Conservation (phyloP, 2,888 invertebrate species). For the Drosophila maculinotata region DNA sequence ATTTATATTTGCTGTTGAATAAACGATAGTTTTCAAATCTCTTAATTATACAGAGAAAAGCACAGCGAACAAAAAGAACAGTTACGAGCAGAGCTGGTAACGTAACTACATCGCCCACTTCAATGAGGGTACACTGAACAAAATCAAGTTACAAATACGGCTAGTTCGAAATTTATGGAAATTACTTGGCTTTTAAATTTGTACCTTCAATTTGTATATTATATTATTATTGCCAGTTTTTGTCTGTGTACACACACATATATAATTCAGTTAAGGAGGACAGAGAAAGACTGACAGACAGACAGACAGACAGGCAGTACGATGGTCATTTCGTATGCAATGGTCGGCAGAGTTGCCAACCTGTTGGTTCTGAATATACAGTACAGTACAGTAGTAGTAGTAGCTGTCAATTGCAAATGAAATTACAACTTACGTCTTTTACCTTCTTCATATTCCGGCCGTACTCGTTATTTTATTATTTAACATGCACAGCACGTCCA, state of each 20-base stretch:
- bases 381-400: conserved; percentile 3
- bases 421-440: conserved; percentile 55
- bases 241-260: neutral
- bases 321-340: conserved; percentile 35
- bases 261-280: conserved; percentile 11
- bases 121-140: conserved; percentile 2
- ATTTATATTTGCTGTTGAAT: conserved; percentile 51
- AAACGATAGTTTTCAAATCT: conserved; percentile 24
- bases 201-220: no score
- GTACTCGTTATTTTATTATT: conserved; percentile 58
- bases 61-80: conserved; percentile 21
- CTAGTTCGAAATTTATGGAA: no score
- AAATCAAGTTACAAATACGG: neutral
- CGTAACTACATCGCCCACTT: neutral
- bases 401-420: conserved; percentile 53
- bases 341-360: conserved; percentile 17
- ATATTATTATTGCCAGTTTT: no score
- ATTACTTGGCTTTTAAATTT: no score
- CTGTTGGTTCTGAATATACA: conserved; percentile 52
- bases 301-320: neutral
- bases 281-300: conserved; percentile 9
- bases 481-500: conserved; percentile 69
- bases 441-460: conserved; percentile 16
- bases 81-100: conserved; percentile 14
- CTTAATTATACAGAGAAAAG: conserved; percentile 29